phyloP scores from a whole-genome alignment of 2,888 invertebrate species.

The Gryllus longicercus region DNA sequence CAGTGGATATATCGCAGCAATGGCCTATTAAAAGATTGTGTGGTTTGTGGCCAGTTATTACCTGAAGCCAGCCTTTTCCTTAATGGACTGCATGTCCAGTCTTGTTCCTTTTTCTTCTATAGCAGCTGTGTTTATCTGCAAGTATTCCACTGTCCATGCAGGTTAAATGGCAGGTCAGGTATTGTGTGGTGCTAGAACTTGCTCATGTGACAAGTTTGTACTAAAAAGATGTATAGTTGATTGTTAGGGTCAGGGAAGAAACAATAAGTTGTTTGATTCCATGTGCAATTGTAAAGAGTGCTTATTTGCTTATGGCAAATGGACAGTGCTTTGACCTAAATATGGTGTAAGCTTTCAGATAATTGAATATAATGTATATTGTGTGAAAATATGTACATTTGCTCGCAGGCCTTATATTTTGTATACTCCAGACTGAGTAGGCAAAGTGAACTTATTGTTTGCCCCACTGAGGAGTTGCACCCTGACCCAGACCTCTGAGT shows the following conservation, averaged over 20 bases:
- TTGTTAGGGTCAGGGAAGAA: slow-evolving; percentile 20
- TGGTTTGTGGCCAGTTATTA: not conserved
- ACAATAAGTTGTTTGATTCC: slow-evolving; percentile 26
- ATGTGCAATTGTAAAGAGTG: slow-evolving; percentile 22
- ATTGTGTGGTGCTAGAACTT: slow-evolving; percentile 31
- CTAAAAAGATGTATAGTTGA: slow-evolving; percentile 22
- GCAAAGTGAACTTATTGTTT: slow-evolving; percentile 21
- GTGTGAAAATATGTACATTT: slow-evolving; percentile 26
- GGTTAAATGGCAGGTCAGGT: slow-evolving; percentile 24
- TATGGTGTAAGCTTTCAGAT: slow-evolving; percentile 1
- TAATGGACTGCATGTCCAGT: not conserved
- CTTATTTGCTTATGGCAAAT: slow-evolving; percentile 19
- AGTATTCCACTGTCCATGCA: slow-evolving; percentile 27
- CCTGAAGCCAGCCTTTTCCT: slow-evolving; percentile 17
- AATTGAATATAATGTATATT: slow-evolving; percentile 23
- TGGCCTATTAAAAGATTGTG: not conserved
- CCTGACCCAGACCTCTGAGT: not conserved
- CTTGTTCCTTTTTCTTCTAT: not conserved
- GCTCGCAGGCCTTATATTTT: slow-evolving; percentile 31
- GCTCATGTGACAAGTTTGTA: slow-evolving; percentile 29
- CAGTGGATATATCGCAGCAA: not conserved
- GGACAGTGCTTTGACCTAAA: slow-evolving; percentile 20
- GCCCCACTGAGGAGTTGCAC: not conserved
- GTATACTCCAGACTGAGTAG: slow-evolving; percentile 12
- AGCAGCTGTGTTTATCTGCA: slow-evolving; percentile 19